phyloP scores from a whole-genome alignment of 2,797 vertebrate genomes.

The Labroides dimidiatus region DNA sequence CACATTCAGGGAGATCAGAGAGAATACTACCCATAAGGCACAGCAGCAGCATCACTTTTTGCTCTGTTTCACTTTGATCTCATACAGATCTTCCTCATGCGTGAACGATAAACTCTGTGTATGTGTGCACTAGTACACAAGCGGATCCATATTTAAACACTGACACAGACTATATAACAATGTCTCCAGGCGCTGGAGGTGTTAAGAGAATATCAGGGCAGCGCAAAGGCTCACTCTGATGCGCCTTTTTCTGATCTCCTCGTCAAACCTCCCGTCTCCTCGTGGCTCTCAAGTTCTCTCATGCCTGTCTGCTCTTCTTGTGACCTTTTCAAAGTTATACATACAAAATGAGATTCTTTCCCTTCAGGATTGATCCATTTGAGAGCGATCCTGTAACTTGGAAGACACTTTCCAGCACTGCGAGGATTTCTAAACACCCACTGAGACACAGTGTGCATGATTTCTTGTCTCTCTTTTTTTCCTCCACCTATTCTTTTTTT shows the following conservation, averaged over 20 bases:
- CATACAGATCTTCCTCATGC: neutral
- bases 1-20: neutral
- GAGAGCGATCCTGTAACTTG: slow-evolving; percentile 68
- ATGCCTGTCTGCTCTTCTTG: slow-evolving; percentile 68
- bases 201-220: slow-evolving; percentile 62
- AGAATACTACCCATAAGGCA: neutral
- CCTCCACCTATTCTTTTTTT: slow-evolving; percentile 24
- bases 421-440: slow-evolving; percentile 68
- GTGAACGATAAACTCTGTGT: slow-evolving; percentile 8
- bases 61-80: slow-evolving; percentile 4
- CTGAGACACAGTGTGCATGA: slow-evolving; percentile 54
- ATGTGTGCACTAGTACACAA: neutral
- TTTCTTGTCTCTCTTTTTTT: slow-evolving; percentile 20
- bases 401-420: slow-evolving; percentile 60
- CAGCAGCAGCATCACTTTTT: slow-evolving; percentile 1
- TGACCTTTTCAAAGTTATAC: slow-evolving; percentile 86
- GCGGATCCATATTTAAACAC: slow-evolving; percentile 17
- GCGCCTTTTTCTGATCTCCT: slow-evolving; percentile 52
- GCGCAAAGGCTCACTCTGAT: slow-evolving; percentile 26
- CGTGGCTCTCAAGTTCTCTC: slow-evolving; percentile 70
- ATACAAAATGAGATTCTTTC: slow-evolving; percentile 80
- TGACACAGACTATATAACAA: slow-evolving; percentile 1
- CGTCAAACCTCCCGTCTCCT: slow-evolving; percentile 62
- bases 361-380: slow-evolving; percentile 75
- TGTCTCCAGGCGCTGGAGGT: slow-evolving; percentile 40